Evolutionary conservation across 2,888 invertebrate genomes (phyloP).

Genomic region (Drosophila meridionalis): DNA sequence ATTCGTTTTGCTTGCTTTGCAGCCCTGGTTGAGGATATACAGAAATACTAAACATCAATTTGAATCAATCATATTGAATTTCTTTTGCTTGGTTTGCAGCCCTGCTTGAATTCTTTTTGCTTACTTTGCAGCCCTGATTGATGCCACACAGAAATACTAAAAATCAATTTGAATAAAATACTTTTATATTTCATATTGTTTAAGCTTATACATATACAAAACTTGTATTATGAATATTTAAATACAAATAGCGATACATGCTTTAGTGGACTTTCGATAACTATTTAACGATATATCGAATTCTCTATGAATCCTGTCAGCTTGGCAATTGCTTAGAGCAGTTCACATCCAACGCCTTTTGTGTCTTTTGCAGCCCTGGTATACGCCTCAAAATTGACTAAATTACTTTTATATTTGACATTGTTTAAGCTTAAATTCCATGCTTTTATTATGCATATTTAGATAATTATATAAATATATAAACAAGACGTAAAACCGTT

Average conservation of each 20-base stretch:
- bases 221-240: too few species aligned
- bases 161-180: not conserved
- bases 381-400: not conserved
- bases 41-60: not conserved
- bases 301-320: not conserved
- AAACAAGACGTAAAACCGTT: conserved; percentile 1
- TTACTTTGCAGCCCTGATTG: not conserved
- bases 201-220: not conserved
- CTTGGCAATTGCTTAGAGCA: not conserved
- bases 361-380: not conserved
- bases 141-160: not conserved
- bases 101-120: not conserved
- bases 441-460: conserved; percentile 4
- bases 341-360: not conserved
- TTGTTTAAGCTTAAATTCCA: conserved; percentile 1
- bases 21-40: not conserved
- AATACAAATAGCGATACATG: too few species aligned
- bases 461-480: not conserved
- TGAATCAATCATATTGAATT: too few species aligned
- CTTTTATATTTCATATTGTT: not conserved
- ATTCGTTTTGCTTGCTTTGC: not conserved
- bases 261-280: too few species aligned
- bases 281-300: too few species aligned
- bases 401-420: not conserved
- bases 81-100: not conserved